A percentile compares a stretch with the other conserved stretches of the same genome.
phyloP scores from a whole-genome alignment of 2,113 vertebrate species.

The Lycaon pictus region DNA sequence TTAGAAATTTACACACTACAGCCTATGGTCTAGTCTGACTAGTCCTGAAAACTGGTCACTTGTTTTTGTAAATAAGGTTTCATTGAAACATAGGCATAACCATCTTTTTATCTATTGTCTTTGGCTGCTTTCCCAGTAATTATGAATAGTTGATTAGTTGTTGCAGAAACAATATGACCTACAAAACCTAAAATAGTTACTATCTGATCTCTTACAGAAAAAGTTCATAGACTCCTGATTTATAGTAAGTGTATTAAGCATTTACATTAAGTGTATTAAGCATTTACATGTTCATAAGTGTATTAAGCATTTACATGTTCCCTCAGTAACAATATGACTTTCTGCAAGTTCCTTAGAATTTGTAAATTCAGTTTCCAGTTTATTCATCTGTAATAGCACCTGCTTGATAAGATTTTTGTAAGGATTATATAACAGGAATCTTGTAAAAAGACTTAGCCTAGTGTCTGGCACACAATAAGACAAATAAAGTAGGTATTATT shows the following conservation, averaged over 20 bases:
- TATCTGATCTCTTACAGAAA: background rate
- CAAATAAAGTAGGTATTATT: background rate
- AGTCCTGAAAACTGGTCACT: background rate
- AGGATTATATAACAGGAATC: background rate
- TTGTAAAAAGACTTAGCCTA: background rate
- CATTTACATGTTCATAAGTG: background rate
- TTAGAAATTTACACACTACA: background rate
- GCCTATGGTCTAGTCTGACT: background rate
- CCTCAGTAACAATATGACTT: background rate
- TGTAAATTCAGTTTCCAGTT: constrained; percentile 36
- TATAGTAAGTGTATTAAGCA: too few relatives aligned
- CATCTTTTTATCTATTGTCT: background rate
- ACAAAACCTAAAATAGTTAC: background rate
- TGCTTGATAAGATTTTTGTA: background rate
- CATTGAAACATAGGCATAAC: background rate
- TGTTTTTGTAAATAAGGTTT: constrained; percentile 31
- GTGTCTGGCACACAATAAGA: background rate
- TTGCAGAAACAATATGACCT: background rate
- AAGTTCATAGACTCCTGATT: background rate
- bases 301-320: background rate
- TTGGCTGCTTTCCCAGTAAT: background rate
- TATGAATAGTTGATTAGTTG: background rate
- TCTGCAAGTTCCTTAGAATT: constrained; percentile 1
- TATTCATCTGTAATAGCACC: background rate
- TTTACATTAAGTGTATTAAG: too few relatives aligned